Percentiles rank a stretch among this genome's conserved stretches.
phyloP scores from a whole-genome alignment of 2,888 invertebrate genomes.

The Pharmacophagus antenor region DNA sequence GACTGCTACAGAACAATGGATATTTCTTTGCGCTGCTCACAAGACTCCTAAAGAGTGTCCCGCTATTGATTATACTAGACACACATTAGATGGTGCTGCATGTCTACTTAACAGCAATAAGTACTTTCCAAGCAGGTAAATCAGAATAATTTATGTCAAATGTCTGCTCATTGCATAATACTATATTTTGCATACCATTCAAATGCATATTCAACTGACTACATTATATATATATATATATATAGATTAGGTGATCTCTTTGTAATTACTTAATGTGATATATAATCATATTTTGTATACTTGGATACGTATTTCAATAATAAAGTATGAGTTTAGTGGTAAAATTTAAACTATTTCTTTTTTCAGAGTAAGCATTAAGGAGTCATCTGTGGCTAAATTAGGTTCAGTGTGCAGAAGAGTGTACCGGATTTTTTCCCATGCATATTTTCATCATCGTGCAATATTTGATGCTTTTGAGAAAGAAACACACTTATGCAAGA shows the following conservation, averaged over 20 bases:
- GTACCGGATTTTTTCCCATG: slow-evolving; percentile 99
- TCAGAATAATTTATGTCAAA: no score
- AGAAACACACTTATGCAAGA: slow-evolving; percentile 96
- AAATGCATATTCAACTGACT: no score
- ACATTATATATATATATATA: no score
- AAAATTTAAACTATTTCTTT: neutral
- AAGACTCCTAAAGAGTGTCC: slow-evolving; percentile 99
- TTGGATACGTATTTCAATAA: no score
- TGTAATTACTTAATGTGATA: no score
- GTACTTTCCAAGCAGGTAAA: slow-evolving; percentile 99
- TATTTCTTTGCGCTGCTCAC: slow-evolving; percentile 99
- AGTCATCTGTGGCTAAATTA: slow-evolving; percentile 98
- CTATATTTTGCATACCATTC: no score
- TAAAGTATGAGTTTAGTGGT: no score
- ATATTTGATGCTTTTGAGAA: slow-evolving; percentile 99
- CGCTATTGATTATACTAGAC: slow-evolving; percentile 99
- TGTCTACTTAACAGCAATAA: slow-evolving; percentile 99
- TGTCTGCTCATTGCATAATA: no score
- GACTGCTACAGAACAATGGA: slow-evolving; percentile 99
- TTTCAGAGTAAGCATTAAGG: slow-evolving; percentile 98
- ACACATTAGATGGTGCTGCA: slow-evolving; percentile 99
- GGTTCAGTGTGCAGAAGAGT: slow-evolving; percentile 99
- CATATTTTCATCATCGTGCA: slow-evolving; percentile 97
- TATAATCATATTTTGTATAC: no score
- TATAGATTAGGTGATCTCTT: no score